Base-by-base conservation (phyloP, 2,888 invertebrate genomes). In the Seira sanloemensis region DNA sequence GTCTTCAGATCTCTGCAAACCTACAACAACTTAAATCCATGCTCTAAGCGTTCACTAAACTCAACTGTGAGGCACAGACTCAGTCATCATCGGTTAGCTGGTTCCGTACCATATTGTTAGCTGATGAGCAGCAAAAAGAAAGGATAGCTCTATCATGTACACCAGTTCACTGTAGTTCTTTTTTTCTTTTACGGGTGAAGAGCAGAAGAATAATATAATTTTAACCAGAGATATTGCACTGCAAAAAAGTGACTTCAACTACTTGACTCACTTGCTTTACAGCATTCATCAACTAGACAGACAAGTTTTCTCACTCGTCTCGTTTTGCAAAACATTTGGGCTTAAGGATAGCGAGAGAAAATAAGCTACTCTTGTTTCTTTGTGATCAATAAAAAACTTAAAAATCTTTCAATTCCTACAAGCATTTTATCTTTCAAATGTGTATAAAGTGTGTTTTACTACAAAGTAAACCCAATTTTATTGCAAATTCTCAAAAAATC, bases 1-100 rank as follows among this genome's bases (percentile, higher is more conserved):
- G 50, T 78, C 21, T 76, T 54, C 78, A 83, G 83, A 77, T 83
- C 78, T 83, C 83, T 83, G 77, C 83, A 73, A 23, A 27, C 54
- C 46, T 67, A 26, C 76, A 82, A 19, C 75, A 68, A 25, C 25
- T 58, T n/a, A n/a, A 58, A n/a, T 58, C 37, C 37, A 37, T 37
- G 37, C 12, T 9, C 5, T 37, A 37, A 37, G 37, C 37, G 37
- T 12, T 37, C 37, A 9, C 12, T 37, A 58, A 58, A 37, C 12
- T 37, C 37, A 58, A 58, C 58, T 58, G 58, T 7, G 12, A 21
- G 50, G 58, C 23, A 50, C 16, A 24, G 75, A 81, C 16, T 65
- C 65, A 73, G 46, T 7, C 62, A 73, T 26, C 74, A 37, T 27
- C 74, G 74, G 16, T 58, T 58, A 78, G 62, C 78, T 54, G 27